These are phyloP conservation scores for Onychostruthus taczanowskii DNA, from an alignment of 2,113 vertebrate genomes.

Conservation along the genomic window DNA sequence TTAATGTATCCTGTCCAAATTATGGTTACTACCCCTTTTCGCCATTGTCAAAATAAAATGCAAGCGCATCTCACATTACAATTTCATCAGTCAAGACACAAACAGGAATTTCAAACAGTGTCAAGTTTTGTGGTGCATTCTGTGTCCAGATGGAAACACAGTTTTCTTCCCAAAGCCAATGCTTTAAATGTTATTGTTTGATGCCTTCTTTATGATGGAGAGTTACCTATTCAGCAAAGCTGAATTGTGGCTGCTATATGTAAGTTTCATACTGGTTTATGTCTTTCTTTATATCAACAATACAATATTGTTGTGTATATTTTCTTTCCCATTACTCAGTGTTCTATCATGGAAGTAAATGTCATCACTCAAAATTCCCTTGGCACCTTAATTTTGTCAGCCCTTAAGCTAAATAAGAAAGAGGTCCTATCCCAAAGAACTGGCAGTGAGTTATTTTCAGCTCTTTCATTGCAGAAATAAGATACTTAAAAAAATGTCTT, in stretches of 20 bases:
- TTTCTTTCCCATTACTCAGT: neutral
- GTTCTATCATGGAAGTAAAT: neutral
- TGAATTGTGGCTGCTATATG: rapidly evolving
- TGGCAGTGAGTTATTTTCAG: neutral
- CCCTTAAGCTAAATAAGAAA: neutral
- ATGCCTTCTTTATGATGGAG: neutral
- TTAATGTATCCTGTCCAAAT: neutral
- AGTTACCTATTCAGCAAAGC: neutral
- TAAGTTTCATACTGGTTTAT: neutral
- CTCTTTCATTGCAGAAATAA: neutral
- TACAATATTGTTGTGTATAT: neutral
- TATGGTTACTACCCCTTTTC: neutral
- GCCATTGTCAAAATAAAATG: neutral
- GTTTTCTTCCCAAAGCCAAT: neutral
- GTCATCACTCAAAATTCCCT: neutral
- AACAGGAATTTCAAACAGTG: neutral
- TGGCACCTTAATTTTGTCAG: neutral
- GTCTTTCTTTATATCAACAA: neutral
- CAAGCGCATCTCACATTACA: neutral
- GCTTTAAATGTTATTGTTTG: neutral
- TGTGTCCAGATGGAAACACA: neutral
- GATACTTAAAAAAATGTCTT: neutral
- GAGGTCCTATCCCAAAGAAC: neutral
- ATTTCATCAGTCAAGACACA: neutral
- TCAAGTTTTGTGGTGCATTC: neutral